phyloP scores from a whole-genome alignment of 2,113 vertebrate genomes.

The Leptosomus discolor region DNA sequence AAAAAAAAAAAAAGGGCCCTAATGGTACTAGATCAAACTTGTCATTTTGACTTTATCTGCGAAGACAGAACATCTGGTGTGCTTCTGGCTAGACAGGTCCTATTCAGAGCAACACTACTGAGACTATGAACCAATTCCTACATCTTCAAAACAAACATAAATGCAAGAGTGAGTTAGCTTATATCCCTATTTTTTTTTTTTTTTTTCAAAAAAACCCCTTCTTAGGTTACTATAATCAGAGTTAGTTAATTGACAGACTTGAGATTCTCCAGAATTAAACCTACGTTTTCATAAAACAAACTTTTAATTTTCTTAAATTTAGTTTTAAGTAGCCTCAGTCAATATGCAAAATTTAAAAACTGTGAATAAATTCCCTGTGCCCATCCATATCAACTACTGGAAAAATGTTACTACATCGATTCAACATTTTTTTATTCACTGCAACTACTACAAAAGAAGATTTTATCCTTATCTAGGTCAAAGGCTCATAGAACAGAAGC shows the following conservation, averaged over 20 bases:
- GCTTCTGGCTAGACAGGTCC: neutral
- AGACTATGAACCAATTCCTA: neutral
- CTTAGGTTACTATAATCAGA: neutral
- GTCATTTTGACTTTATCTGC: conserved; percentile 18
- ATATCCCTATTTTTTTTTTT: neutral
- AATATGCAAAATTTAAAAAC: neutral
- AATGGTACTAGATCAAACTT: neutral
- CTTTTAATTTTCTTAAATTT: neutral
- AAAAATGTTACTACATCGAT: neutral
- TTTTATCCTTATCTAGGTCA: neutral
- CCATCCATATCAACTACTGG: neutral
- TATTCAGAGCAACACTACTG: neutral
- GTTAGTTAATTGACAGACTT: neutral
- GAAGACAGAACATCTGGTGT: neutral
- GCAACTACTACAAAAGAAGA: neutral
- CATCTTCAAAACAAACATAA: neutral
- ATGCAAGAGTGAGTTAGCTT: neutral
- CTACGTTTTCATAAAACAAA: neutral
- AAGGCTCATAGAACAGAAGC: neutral
- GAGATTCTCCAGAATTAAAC: neutral
- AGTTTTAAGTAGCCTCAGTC: neutral
- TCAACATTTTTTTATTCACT: neutral
- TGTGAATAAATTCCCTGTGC: neutral
- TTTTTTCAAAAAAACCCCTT: no score
- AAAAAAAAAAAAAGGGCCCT: neutral